Base-by-base conservation (phyloP, 2,888 invertebrate species). In the Plagodis dolabraria region DNA sequence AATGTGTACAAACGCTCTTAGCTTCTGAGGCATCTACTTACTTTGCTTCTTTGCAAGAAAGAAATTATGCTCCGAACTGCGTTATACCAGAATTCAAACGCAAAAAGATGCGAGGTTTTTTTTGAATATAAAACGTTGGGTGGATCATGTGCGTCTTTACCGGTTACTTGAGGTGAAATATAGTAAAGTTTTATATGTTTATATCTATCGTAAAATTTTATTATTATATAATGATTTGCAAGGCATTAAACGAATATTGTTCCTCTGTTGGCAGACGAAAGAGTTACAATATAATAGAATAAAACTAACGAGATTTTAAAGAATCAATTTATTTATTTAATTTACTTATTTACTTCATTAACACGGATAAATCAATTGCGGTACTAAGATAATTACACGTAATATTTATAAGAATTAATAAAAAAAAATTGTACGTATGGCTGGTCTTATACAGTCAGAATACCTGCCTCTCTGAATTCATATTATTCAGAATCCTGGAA, bases 1-100 rank as follows among this genome's bases (percentile, higher is more conserved):
- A 92, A 90, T 90, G 92, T 90, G 87, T 89, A 91, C 92, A 86
- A 88, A 89, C 87, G 86, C 81, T 83, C 80, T 82, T 82, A 85
- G 85, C 83, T 85, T 85, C 82, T 74, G 79, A 77, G 82, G 85
- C 87, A 85, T 64, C 65, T 65, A 66, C 89, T 89, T 65, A 66
- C 89, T 89, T 85, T 85, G 84, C 89, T 87, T 88, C 85, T 88
- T 85, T 80, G 79, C 80, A 81, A 85, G 82, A 87, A 87, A 92
- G 92, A 90, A 92, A 91, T 92, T 89, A 89, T 89, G 85, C 83
- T 80, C 80, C 78, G 75, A 82, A 80, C 76, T 77, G 77, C 67
- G 78, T 79, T 78, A 80, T 79, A 8, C 79, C 79, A 78, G 83
- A 85, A 85, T 84, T 85, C 80, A 74, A 76, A 74, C 72, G 83